These are phyloP conservation scores for Pachyrhynchus sulphureomaculatus DNA, from an alignment of 1,140 invertebrate genomes.

Conservation along the genomic window DNA sequence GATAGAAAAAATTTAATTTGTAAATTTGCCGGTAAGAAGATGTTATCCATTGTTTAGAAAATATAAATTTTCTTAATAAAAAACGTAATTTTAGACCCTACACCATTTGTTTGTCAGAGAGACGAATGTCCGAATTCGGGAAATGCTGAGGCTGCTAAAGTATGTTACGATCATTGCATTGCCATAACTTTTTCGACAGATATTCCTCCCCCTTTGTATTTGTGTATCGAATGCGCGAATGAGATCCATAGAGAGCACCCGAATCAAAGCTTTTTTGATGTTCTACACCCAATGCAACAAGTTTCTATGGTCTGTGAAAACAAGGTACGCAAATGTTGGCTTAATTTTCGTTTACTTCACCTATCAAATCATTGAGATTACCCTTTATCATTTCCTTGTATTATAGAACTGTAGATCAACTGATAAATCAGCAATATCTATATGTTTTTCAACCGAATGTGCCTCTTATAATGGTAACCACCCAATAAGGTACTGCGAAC, in stretches of 20 bases:
- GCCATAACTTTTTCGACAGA: slow-evolving; percentile 79
- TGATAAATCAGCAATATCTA: slow-evolving; percentile 92
- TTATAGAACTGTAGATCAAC: slow-evolving; percentile 86
- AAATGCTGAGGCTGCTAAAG: slow-evolving; percentile 85
- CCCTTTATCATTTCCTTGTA: too few species aligned
- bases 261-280: slow-evolving; percentile 86
- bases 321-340: slow-evolving; percentile 65
- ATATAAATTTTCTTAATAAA: neutral
- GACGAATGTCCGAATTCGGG: slow-evolving; percentile 82
- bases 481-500: slow-evolving; percentile 91
- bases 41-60: too few species aligned
- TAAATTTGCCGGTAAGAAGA: slow-evolving; percentile 78
- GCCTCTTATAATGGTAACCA: slow-evolving; percentile 94
- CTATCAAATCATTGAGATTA: too few species aligned
- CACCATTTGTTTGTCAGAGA: slow-evolving; percentile 80
- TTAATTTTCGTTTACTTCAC: too few species aligned
- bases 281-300: slow-evolving; percentile 92
- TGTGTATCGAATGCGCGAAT: slow-evolving; percentile 96
- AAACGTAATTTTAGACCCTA: slow-evolving; percentile 54
- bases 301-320: slow-evolving; percentile 95
- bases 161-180: slow-evolving; percentile 86
- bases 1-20: slow-evolving; percentile 87
- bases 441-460: slow-evolving; percentile 97
- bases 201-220: slow-evolving; percentile 89
- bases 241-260: slow-evolving; percentile 81